Base-by-base conservation (phyloP, 2,113 vertebrate genomes). In the Cepphus grylle region DNA sequence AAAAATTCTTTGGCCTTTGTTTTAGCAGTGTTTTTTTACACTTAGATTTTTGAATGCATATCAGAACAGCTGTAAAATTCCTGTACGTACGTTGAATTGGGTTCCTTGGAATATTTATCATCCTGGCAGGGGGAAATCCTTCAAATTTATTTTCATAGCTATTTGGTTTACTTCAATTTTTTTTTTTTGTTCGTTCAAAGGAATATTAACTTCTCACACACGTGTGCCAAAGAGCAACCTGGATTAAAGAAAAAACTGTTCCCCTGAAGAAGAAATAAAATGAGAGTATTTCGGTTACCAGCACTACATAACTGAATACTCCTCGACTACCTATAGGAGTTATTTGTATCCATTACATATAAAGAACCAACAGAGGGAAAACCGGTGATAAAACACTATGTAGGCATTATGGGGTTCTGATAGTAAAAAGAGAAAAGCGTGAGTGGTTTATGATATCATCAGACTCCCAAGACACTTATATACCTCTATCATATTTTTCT, bases 331-430 rank as follows among this genome's bases (percentile, higher is more conserved):
- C 40, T 61, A 1, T 38, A 40, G 45, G 50, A 74, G 12, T 11
- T 89, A 91, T 86, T 92, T 93, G 76, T 58, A 58, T 65, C 83
- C 49, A 50, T 94, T 94, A 87, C 23, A 42, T 70, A 53, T 59
- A 90, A 95, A 94, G 80, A 89, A 88, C n/a, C 49, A 94, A 8
- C 66, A 42, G 86, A 93, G 66, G 42, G 88, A 93, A 95, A 90
- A 43, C 12, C 42, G 40, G 85, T 88, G 56, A 78, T 86, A 96
- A 96, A 92, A 79, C 42, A 74, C 59, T 56, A 2, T 29, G 36
- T 18, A 79, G 69, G 32, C 43, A 71, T 91, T 89, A 80, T 23
- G 26, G 49, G 17, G 25, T 81, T 93, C 69, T 79, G 72, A 82
- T 12, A 77, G 40, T 77, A 91, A 96, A 94, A 89, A 87, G 43